Evolutionary conservation across 2,113 vertebrate species (phyloP), one percentile per base, ranked within the genome.

Genomic region (Chloebia gouldiae): DNA sequence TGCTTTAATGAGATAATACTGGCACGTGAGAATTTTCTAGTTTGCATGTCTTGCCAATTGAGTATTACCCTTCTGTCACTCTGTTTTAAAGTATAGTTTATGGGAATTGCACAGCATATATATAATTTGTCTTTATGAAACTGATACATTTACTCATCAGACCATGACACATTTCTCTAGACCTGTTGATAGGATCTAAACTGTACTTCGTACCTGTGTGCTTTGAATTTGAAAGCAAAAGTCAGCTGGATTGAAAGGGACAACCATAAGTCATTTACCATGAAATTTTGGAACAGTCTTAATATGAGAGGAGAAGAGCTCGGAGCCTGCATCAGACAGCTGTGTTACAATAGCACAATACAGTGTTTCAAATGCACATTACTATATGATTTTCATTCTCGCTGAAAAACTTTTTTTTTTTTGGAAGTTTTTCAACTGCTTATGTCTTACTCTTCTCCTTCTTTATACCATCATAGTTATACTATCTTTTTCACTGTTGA

Each of bases 121-220:
- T 66, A 39, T 88, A 49, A 66, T 96, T 97, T 97, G 78, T 76
- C 79, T 89, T 94, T 91, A 87, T 86, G 63, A 96, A 95, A 65
- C 33, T 37, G 40, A 80, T 93, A 28, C 70, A 72, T 70, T 80
- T 72, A 87, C 49, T 88, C 86, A 88, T 47, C 80, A 64, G 49
- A 80, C 64, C 24, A 0, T 82, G 56, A 63, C 44, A 39, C 44
- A 42, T 92, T 88, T 90, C 69, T 86, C n/a, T 82, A 70, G 56
- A 70, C 76, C 72, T 60, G 44, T 83, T 76, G 80, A 73, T 88
- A 90, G 47, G 54, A 66, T 71, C 69, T 93, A 76, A 86, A 86
- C 47, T 60, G 15, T 63, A 86, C 51, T 59, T 51, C 37, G 70
- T 64, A n/a, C n/a, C 64, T 59, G 7, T 78, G 31, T 87, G 73